Evolutionary conservation across 2,113 vertebrate species (phyloP).

Genomic region (Ornithorhynchus anatinus): DNA sequence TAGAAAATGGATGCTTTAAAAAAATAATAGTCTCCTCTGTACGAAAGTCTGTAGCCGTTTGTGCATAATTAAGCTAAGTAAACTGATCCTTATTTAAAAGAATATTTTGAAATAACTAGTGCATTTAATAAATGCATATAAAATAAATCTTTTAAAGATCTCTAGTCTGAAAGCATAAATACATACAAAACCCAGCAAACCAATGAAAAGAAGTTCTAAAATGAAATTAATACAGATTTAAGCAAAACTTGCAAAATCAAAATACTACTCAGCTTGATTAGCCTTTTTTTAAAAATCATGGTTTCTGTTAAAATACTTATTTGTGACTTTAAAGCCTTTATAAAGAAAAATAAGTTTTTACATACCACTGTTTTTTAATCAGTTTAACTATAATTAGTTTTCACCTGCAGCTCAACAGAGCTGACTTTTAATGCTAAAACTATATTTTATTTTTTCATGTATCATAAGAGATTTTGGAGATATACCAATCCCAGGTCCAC

Average conservation of each 20-base stretch:
- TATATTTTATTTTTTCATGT: conserved; percentile 23
- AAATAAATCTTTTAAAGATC: conserved; percentile 16
- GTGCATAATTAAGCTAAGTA: conserved; percentile 29
- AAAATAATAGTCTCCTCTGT: conserved; percentile 10
- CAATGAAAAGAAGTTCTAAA: too few species aligned
- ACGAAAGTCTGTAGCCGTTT: conserved; percentile 9
- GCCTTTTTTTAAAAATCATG: conserved; percentile 37
- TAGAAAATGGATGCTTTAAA: conserved; percentile 26
- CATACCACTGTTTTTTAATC: conserved; percentile 51
- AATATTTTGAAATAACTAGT: conserved; percentile 16
- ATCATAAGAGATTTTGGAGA: too few species aligned
- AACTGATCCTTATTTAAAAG: conserved; percentile 26
- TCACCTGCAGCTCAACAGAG: conserved; percentile 41
- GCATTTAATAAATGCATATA: conserved; percentile 12
- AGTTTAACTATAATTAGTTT: conserved; percentile 64
- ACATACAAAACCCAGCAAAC: too few species aligned
- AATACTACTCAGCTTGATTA: conserved; percentile 37
- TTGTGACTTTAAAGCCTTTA: conserved; percentile 50
- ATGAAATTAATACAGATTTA: too few species aligned
- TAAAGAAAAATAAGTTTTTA: conserved; percentile 58
- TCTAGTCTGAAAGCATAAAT: too few species aligned
- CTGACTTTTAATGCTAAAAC: conserved; percentile 31
- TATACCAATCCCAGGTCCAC: too few species aligned
- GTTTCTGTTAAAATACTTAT: conserved; percentile 56
- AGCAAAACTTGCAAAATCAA: too few species aligned